phyloP scores from a whole-genome alignment of 2,888 invertebrate species.

The Antitype chi region DNA sequence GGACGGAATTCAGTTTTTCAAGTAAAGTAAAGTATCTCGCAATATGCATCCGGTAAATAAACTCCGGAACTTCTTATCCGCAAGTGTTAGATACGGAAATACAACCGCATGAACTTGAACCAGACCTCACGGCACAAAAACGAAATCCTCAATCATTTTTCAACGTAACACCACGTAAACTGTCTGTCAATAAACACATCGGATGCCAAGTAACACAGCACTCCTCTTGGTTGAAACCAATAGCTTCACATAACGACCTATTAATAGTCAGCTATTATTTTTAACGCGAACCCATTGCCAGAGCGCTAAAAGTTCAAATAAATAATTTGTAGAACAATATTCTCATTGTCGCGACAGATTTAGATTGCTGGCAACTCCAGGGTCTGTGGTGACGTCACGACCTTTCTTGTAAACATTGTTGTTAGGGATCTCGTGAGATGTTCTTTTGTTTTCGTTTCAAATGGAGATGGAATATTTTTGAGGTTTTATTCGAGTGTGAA shows the following conservation, averaged over 20 bases:
- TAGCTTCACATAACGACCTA: slow-evolving; percentile 44
- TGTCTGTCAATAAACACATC: slow-evolving; percentile 51
- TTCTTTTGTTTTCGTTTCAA: slow-evolving; percentile 54
- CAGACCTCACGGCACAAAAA: slow-evolving; percentile 4
- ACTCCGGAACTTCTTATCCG: not conserved
- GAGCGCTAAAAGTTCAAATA: slow-evolving; percentile 59
- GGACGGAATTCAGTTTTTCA: not conserved
- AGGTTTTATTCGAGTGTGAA: slow-evolving; percentile 40
- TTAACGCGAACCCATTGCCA: slow-evolving; percentile 53
- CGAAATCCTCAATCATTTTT: slow-evolving; percentile 7
- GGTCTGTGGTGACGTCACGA: slow-evolving; percentile 64
- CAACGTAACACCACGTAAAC: slow-evolving; percentile 36
- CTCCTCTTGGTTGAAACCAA: slow-evolving; percentile 56
- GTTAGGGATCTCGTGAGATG: slow-evolving; percentile 45
- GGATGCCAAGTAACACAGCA: slow-evolving; percentile 48
- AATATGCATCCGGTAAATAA: not conserved
- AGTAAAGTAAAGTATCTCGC: not conserved
- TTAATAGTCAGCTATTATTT: slow-evolving; percentile 50
- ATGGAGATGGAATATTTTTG: slow-evolving; percentile 51
- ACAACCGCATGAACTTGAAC: slow-evolving; percentile 38
- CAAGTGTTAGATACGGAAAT: not conserved
- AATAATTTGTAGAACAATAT: slow-evolving; percentile 64
- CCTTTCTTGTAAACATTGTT: slow-evolving; percentile 66
- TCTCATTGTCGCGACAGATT: slow-evolving; percentile 69
- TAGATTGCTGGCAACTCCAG: slow-evolving; percentile 66